Evolutionary conservation across 2,113 vertebrate species (phyloP).

Genomic region (Condylura cristata): DNA sequence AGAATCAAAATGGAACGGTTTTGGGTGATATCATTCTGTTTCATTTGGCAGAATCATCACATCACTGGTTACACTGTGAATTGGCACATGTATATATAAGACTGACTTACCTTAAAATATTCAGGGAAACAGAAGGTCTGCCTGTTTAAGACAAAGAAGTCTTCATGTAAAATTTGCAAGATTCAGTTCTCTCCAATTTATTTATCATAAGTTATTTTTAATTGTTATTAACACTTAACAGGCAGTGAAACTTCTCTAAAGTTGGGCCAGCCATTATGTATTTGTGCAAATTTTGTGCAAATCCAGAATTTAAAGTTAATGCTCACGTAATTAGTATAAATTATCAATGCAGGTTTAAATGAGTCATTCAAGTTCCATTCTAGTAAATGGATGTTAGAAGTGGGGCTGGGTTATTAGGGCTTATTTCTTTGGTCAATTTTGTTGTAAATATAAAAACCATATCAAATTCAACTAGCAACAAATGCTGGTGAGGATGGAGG

Average conservation of each 20-base stretch:
- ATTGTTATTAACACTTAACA: neutral
- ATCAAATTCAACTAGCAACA: no score
- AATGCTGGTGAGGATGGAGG: no score
- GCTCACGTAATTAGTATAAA: neutral
- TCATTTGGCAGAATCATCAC: constrained; percentile 83
- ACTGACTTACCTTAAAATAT: neutral
- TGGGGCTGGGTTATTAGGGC: neutral
- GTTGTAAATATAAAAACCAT: no score
- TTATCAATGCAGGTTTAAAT: no score
- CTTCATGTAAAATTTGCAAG: neutral
- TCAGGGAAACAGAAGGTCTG: neutral
- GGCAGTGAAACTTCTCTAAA: neutral
- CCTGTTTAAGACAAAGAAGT: neutral
- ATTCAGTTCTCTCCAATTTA: neutral
- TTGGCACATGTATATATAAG: neutral
- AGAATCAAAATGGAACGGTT: constrained; percentile 78
- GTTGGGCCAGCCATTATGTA: neutral
- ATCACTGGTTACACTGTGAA: constrained; percentile 76
- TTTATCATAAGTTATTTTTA: neutral
- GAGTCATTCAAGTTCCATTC: neutral
- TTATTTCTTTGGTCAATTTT: neutral
- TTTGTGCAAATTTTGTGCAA: neutral
- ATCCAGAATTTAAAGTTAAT: neutral
- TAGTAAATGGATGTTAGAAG: neutral
- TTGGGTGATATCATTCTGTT: constrained; percentile 70